Percentiles rank a stretch among this genome's conserved stretches.
Conservation (phyloP, 2,113 vertebrate species). For the Perognathus longimembris region DNA sequence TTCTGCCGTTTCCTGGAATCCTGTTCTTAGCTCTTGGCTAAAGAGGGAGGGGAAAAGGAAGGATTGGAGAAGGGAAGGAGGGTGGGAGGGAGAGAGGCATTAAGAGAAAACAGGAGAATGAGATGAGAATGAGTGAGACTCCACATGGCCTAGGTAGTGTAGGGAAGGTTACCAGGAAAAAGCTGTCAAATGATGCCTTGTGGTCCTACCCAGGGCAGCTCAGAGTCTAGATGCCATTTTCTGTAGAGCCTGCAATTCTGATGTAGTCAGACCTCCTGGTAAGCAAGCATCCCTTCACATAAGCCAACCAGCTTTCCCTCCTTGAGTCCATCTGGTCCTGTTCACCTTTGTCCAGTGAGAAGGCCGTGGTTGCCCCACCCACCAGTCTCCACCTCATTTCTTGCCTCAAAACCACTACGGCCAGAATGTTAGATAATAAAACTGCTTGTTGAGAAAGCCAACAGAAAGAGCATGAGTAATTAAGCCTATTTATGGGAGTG, state of each 20-base stretch:
- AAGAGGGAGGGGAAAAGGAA: not conserved
- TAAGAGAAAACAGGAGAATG: too few relatives aligned
- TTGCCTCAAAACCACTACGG: constrained; percentile 21
- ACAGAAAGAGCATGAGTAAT: constrained; percentile 62
- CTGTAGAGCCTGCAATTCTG: not conserved
- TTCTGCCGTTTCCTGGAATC: not conserved
- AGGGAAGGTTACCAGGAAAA: not conserved
- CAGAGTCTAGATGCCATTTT: not conserved
- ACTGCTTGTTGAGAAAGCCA: constrained; percentile 52
- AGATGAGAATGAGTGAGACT: too few relatives aligned
- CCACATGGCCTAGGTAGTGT: not conserved
- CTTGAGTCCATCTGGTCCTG: too few relatives aligned
- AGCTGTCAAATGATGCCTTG: not conserved
- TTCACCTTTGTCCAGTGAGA: constrained; percentile 42
- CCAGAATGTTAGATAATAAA: constrained; percentile 40
- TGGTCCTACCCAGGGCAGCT: not conserved
- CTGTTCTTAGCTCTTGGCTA: not conserved
- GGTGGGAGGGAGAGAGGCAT: not conserved
- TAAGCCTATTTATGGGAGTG: constrained; percentile 47
- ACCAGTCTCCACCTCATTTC: not conserved
- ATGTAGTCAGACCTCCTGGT: not conserved
- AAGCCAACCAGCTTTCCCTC: too few relatives aligned
- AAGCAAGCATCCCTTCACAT: too few relatives aligned
- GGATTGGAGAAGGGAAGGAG: too few relatives aligned
- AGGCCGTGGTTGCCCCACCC: not conserved